Evolutionary conservation across 2,113 vertebrate species (phyloP).

Genomic region (Galemys pyrenaicus): DNA sequence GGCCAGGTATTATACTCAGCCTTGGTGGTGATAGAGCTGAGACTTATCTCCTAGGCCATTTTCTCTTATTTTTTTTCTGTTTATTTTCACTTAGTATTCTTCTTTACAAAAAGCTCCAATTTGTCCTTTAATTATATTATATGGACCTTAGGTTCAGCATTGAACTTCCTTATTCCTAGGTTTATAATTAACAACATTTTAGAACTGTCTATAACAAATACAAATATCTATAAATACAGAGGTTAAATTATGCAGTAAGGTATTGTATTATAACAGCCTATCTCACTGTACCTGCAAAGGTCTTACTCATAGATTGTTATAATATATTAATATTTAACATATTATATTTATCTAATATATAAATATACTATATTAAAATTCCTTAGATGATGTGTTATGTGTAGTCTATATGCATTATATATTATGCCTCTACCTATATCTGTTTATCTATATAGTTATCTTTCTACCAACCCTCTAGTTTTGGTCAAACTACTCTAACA

Average conservation of each 20-base stretch:
- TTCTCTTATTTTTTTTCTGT: no score
- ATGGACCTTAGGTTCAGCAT: neutral
- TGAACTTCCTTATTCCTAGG: neutral
- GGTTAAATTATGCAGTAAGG: neutral
- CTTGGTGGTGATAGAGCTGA: no score
- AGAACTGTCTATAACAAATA: neutral
- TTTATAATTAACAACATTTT: neutral
- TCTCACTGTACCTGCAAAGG: neutral
- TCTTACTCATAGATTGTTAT: neutral
- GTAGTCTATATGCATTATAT: neutral
- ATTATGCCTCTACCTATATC: neutral
- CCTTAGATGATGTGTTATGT: no score
- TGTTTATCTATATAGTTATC: neutral
- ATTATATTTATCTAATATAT: no score
- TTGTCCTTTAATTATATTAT: neutral
- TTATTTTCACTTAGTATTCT: neutral
- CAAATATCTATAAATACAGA: neutral
- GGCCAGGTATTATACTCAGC: no score
- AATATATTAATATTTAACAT: no score
- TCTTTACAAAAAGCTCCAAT: neutral
- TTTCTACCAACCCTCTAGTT: neutral
- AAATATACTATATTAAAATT: no score
- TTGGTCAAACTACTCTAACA: neutral
- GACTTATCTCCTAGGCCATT: no score
- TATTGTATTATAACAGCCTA: neutral